Evolutionary conservation across 2,797 vertebrate species (phyloP), one percentile per base, ranked within the genome.

Genomic region (Galagoides demidoff): DNA sequence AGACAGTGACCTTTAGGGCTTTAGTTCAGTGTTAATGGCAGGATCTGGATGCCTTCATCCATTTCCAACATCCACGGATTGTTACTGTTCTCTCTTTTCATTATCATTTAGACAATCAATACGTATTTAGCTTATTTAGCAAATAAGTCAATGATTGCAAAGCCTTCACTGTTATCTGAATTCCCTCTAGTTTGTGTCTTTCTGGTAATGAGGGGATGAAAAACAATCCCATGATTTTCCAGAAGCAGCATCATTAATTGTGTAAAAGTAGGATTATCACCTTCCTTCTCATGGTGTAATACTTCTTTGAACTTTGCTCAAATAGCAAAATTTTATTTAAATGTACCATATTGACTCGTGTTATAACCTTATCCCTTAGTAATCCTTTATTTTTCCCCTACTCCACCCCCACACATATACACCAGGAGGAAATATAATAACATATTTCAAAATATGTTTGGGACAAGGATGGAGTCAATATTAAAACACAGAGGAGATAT

Each of bases 31-130:
- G 94, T 90, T 94, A 90, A 71, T 95, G 55, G 61, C 20, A 22
- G 43, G 37, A 45, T 31, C 19, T 29, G 45, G 55, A 20, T 43
- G 37, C 27, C 66, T 71, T 77, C 86, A 79, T 55, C 39, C 29
- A 20, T 89, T 88, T 85, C 34, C 52, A 76, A 34, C 23, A 59
- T 68, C 61, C 76, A 63, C 22, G 55, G 52, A 45, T 87, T 52
- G 5, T 77, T 83, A 89, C 70, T 83, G 55, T 92, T 95, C 73
- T 79, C 6, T 66, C 49, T 92, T 64, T 95, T 89, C 78, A 86
- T 95, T 97, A 94, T 92, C 70, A 49, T 92, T 95, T 86, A 92
- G 52, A 66, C 22, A 89, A 97, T 96, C 89, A 84, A 95, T 96
- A 95, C 0, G 1, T 97, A 86, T 95, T 97, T 95, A 94, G 83